Evolutionary conservation across 2,888 invertebrate species (phyloP), one percentile per base, ranked within the genome.

Genomic region (Gymnoscelis rufifasciata): DNA sequence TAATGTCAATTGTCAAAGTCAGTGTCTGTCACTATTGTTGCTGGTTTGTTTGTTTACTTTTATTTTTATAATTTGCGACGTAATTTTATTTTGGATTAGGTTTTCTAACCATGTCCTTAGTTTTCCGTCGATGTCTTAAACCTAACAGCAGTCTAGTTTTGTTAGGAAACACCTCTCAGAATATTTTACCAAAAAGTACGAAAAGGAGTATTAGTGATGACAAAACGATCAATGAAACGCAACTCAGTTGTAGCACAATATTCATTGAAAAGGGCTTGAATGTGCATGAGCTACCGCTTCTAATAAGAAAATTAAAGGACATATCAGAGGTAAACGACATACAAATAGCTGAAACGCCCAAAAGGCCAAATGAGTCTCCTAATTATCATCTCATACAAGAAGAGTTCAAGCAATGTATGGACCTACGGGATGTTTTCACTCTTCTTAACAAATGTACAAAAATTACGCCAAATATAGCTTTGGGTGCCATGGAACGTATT

Each of bases 201-300:
- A 40, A 48, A 48, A 71, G 83, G 52, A 64, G 52, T 38, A 70
- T 68, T 39, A 69, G 74, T 59, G 83, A 83, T 52, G 78, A 81
- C 24, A 81, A 77, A 58, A 60, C 60, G 55, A 62, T 63, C 28
- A 68, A 62, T 54, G 69, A 66, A 56, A 70, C 74, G 38, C 81
- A 83, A 52, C 80, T 79, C 50, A 74, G 68, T 43, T 78, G 70
- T 39, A 84, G 80, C 54, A 90, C 90, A 7, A 90, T 93, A 46
- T 70, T 93, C 35, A 78, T 92, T 42, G 93, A 94, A 76, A 92
- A 92, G 67, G 93, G 92, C 3, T 75, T 84, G n/a, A 88, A 89
- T 43, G 92, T 93, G 13, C 90, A 91, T 59, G 93, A 93, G 68
- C 81, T 93, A 37, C 93, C 93, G 1, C 78, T 92, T 8, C 88